These are phyloP conservation scores for Drosophila anomalipes DNA, from an alignment of 2,888 invertebrate species.

Conservation along the genomic window DNA sequence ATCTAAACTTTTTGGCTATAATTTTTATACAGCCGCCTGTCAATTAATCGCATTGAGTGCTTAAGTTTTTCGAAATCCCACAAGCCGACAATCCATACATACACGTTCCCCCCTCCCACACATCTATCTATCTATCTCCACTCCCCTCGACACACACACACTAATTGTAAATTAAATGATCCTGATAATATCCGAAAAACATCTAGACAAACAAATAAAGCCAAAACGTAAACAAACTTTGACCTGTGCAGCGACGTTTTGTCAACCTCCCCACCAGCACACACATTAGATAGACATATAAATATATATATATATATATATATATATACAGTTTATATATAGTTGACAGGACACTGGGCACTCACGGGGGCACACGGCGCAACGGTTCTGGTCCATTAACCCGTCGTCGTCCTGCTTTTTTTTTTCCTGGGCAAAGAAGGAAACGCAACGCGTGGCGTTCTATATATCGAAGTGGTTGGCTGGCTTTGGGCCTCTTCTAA, in stretches of 20 bases:
- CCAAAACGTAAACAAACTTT: conserved; percentile 75
- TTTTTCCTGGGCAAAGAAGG: conserved; percentile 21
- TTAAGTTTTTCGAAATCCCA: conserved; percentile 51
- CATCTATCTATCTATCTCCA: not conserved
- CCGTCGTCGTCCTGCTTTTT: conserved; percentile 66
- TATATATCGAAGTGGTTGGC: conserved; percentile 18
- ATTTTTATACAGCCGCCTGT: conserved; percentile 32
- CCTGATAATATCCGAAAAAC: conserved; percentile 80
- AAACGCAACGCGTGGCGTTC: conserved; percentile 59
- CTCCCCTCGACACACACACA: conserved; percentile 46
- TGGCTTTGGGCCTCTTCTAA: conserved; percentile 23
- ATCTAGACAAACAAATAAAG: conserved; percentile 75
- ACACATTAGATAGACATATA: conserved; percentile 27
- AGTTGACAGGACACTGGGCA: conserved; percentile 44
- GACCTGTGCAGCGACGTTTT: conserved; percentile 62
- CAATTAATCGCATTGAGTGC: conserved; percentile 76
- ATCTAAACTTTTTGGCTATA: conserved; percentile 20
- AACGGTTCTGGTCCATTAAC: conserved; percentile 84
- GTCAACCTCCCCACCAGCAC: conserved; percentile 51
- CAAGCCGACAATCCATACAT: conserved; percentile 16
- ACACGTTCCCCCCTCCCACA: conserved; percentile 17
- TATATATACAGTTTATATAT: not conserved
- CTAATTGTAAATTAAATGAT: conserved; percentile 82
- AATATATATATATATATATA: not conserved
- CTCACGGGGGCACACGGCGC: conserved; percentile 73